Percentiles rank a stretch among this genome's conserved stretches.
Evolutionary conservation across 2,797 vertebrate genomes (phyloP).

Genomic region (Coregonus suidteri): DNA sequence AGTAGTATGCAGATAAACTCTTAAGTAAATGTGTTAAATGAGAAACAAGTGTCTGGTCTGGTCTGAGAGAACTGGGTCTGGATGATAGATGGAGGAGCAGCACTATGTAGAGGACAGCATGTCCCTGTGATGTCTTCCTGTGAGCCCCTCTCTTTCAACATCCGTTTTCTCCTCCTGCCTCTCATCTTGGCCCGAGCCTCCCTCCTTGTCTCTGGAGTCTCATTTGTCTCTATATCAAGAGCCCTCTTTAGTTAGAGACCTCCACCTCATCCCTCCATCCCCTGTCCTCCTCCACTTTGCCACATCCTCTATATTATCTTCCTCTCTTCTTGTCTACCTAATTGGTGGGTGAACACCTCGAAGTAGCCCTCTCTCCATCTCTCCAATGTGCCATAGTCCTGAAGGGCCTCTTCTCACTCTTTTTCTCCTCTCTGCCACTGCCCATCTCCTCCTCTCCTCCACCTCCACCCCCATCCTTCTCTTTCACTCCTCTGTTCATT

Average conservation of each 20-base stretch:
- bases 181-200: slow-evolving; percentile 43
- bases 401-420: slow-evolving; percentile 56
- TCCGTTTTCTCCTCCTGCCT: slow-evolving; percentile 46
- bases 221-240: slow-evolving; percentile 54
- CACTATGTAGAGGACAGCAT: slow-evolving; percentile 43
- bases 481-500: slow-evolving; percentile 68
- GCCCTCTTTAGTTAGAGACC: slow-evolving; percentile 50
- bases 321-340: slow-evolving; percentile 52
- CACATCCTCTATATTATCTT: slow-evolving; percentile 46
- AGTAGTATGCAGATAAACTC: background rate
- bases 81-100: slow-evolving; percentile 61
- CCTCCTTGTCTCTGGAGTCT: slow-evolving; percentile 50
- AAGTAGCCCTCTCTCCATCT: slow-evolving; percentile 61
- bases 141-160: slow-evolving; percentile 49
- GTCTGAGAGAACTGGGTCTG: slow-evolving; percentile 53
- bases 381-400: slow-evolving; percentile 52
- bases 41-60: slow-evolving; percentile 27
- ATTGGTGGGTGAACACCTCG: slow-evolving; percentile 67
- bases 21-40: slow-evolving; percentile 12
- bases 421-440: slow-evolving; percentile 15
- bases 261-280: background rate
- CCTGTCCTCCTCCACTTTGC: slow-evolving; percentile 30
- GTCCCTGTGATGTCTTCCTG: slow-evolving; percentile 37
- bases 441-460: slow-evolving; percentile 21
- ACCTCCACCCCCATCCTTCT: slow-evolving; percentile 18